Evolutionary conservation across 2,888 invertebrate genomes (phyloP), one percentile per base, ranked within the genome.

Genomic region (Hipparchia semele): DNA sequence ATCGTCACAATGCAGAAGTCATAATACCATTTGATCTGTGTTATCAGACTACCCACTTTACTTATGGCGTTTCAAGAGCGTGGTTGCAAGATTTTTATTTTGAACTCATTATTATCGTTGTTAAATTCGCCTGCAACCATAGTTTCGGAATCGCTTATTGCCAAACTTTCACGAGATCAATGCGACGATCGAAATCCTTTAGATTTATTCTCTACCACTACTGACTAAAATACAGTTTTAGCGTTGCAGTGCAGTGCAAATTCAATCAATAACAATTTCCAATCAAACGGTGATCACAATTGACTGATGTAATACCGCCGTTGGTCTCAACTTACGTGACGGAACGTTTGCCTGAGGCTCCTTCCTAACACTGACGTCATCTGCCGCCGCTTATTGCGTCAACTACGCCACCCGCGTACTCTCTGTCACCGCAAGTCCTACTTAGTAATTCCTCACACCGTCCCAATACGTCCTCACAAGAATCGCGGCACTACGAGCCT

Each of bases 371-470:
- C 54, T 64, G 10, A 62, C 64, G 70, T 56, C 62, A 64, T 53
- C 12, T 61, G 33, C 53, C 69, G 61, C 61, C 69, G 69, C 69
- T n/a, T n/a, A 46, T n/a, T 68, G 58, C 67, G 46, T 59, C 68
- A 10, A 46, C 62, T 64, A 68, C 39, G 56, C 12, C 58, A 23
- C 53, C 67, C 75, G 75, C 73, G 75, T 73, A 73, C 71, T 62
- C 45, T 39, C 10, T 64, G 70, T 56, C 56, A 70, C 39, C 51
- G 60, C 23, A 59, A 46, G 33, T 68, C 59, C 68, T 56, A 64
- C 72, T 58, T 65, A 71, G 58, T 54, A 68, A 66, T 65, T 51
- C 66, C 45, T 68, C 51, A 71, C 71, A 62, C 56, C 23, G 45
- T 59, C 61, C 49, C 54, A 69, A 72, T 61, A 70, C 68, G 56